Evolutionary conservation across 2,888 invertebrate genomes (phyloP).

Genomic region (Aromia moschata): DNA sequence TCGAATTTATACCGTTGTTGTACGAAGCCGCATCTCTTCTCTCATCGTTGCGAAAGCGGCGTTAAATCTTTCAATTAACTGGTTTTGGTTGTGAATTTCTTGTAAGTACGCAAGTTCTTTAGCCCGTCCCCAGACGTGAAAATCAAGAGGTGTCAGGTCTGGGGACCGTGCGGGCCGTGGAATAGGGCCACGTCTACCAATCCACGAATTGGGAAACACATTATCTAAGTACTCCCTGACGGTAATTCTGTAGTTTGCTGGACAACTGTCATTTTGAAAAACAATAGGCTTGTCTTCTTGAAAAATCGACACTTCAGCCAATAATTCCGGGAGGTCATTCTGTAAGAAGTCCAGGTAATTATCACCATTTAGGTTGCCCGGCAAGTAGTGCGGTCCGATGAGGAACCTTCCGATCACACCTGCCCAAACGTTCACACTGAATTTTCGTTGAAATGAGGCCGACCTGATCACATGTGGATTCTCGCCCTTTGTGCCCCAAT

Average conservation of each 20-base stretch:
- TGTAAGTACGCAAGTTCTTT: background rate
- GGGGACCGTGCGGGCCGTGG: background rate
- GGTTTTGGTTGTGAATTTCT: background rate
- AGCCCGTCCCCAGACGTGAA: background rate
- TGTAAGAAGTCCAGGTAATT: background rate
- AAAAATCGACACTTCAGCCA: background rate
- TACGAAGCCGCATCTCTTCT: background rate
- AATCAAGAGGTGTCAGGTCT: background rate
- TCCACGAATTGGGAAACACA: background rate
- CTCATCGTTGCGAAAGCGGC: background rate
- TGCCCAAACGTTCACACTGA: background rate
- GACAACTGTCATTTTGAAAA: no score
- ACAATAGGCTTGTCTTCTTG: background rate
- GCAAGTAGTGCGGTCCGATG: no score
- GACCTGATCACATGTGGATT: background rate
- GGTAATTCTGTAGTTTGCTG: background rate
- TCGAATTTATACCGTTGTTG: background rate
- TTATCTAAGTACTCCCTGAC: background rate
- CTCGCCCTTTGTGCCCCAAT: background rate
- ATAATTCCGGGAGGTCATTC: background rate
- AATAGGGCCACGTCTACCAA: background rate
- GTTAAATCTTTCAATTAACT: background rate
- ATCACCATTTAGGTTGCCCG: background rate
- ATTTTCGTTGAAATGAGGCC: background rate
- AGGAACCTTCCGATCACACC: background rate